These are phyloP conservation scores for Mythimna pallens DNA, from an alignment of 2,888 invertebrate genomes.

Conservation along the genomic window DNA sequence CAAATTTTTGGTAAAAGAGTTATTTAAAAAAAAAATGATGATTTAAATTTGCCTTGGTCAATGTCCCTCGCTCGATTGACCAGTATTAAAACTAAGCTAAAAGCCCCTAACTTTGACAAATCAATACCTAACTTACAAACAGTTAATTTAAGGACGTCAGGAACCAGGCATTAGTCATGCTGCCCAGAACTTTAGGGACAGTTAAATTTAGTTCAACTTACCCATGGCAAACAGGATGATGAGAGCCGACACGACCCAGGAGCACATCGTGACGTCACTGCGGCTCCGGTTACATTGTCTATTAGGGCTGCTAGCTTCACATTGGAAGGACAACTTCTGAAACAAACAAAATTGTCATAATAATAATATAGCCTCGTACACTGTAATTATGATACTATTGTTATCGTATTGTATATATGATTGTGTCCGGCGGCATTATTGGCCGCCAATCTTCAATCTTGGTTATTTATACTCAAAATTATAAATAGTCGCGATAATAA, in stretches of 20 bases:
- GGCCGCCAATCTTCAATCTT: no score
- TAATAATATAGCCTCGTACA: neutral
- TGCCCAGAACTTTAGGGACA: neutral
- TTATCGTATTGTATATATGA: no score
- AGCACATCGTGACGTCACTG: slow-evolving; percentile 81
- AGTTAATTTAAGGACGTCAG: neutral
- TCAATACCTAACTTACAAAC: neutral
- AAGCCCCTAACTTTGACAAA: neutral
- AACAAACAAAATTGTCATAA: slow-evolving; percentile 61
- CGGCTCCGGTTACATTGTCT: slow-evolving; percentile 73
- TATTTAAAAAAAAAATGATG: no score
- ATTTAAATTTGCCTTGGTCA: no score
- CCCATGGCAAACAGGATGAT: slow-evolving; percentile 86
- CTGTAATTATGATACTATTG: no score
- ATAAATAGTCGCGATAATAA: no score
- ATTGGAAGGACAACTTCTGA: slow-evolving; percentile 55
- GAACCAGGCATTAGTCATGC: neutral
- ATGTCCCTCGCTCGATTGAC: no score
- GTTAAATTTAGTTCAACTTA: slow-evolving; percentile 66
- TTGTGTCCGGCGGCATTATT: no score
- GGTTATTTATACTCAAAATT: no score
- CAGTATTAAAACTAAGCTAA: neutral
- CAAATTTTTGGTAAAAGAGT: no score
- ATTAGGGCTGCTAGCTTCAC: slow-evolving; percentile 51
- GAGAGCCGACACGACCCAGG: slow-evolving; percentile 83